Percentiles rank a stretch among this genome's conserved stretches.
These are phyloP conservation scores for Ophiodon elongatus DNA, from an alignment of 2,113 vertebrate species.

Conservation along the genomic window DNA sequence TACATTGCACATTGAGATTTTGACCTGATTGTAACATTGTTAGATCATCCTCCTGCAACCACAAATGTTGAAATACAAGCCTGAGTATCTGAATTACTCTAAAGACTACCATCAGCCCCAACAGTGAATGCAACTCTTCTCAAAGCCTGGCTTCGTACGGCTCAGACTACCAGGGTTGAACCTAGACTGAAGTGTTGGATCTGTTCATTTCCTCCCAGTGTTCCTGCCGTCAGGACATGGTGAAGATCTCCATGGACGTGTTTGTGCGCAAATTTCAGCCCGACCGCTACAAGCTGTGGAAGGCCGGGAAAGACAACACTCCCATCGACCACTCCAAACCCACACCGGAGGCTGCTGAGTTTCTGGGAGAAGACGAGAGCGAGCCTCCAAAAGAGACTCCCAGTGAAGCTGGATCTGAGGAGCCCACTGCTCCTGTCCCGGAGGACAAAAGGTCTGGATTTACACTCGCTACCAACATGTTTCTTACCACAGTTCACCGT, in stretches of 20 bases:
- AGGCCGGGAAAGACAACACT: constrained; percentile 90
- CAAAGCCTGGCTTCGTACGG: not conserved
- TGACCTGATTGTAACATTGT: not conserved
- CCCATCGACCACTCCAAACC: constrained; percentile 92
- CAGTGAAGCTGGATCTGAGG: constrained; percentile 10
- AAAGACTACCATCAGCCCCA: not conserved
- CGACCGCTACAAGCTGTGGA: constrained; percentile 96
- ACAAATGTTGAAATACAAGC: not conserved
- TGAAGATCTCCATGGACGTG: constrained; percentile 98
- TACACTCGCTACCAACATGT: not conserved
- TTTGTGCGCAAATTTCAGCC: constrained; percentile 97
- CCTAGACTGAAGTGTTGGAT: not conserved
- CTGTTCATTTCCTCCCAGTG: constrained; percentile 83
- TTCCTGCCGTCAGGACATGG: constrained; percentile 97
- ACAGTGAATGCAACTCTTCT: not conserved
- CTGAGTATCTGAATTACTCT: not conserved
- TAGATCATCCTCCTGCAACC: not conserved
- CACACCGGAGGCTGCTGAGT: constrained; percentile 90
- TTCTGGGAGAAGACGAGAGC: constrained; percentile 79
- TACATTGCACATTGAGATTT: not conserved
- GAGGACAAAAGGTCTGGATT: constrained; percentile 56
- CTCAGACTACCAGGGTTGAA: not conserved
- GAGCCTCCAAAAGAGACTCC: constrained; percentile 22
- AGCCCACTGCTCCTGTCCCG: constrained; percentile 1
- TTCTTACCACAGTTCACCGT: no score